phyloP scores from a whole-genome alignment of 1,140 invertebrate species.

The Helicoverpa zea region DNA sequence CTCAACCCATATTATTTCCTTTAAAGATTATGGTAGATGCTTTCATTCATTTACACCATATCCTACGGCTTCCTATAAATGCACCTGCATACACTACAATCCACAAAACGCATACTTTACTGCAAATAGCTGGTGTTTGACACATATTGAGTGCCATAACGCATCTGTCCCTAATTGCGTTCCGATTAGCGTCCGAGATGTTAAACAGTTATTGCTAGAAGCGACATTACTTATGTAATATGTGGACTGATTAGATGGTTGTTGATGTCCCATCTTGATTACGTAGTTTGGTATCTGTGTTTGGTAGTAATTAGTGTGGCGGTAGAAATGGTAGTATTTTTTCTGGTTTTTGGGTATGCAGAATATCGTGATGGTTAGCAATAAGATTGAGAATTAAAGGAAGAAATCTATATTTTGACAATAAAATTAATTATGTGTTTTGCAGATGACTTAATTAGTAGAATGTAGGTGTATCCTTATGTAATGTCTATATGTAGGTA shows the following conservation, averaged over 20 bases:
- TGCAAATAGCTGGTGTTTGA: neutral
- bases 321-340: too few species aligned
- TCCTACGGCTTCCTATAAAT: too few species aligned
- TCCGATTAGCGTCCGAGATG: constrained; percentile 8
- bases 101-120: constrained; percentile 16
- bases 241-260: constrained; percentile 27
- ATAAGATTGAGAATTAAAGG: too few species aligned
- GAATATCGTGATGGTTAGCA: too few species aligned
- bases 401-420: too few species aligned
- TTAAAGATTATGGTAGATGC: too few species aligned
- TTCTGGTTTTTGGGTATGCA: neutral
- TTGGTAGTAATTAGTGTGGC: neutral
- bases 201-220: neutral
- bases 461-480: too few species aligned
- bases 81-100: neutral
- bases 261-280: constrained; percentile 19
- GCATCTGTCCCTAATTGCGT: constrained; percentile 26
- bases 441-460: too few species aligned
- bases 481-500: too few species aligned
- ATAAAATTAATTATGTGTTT: too few species aligned
- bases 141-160: constrained; percentile 30
- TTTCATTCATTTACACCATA: too few species aligned
- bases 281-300: neutral
- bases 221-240: constrained; percentile 27
- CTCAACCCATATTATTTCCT: too few species aligned